Conservation (phyloP, 2,888 invertebrate species). For the Xestobium rufovillosum region DNA sequence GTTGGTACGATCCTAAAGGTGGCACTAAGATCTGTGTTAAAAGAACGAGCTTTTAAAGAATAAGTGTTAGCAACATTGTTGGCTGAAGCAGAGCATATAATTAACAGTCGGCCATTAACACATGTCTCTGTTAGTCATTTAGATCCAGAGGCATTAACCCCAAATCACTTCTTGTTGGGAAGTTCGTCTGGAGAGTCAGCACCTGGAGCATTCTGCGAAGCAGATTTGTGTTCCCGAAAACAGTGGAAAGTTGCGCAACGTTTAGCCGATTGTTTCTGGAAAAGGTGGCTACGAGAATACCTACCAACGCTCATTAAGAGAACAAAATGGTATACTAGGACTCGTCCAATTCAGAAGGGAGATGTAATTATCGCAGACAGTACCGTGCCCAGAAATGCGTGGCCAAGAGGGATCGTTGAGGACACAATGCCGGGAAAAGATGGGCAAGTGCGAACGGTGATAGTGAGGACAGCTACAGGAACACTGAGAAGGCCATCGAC, state of each 20-base stretch:
- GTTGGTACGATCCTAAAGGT: no score
- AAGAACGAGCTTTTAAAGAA: conserved; percentile 5
- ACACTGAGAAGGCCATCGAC: no score
- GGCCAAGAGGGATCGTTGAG: no score
- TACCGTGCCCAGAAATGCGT: no score
- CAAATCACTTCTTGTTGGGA: conserved; percentile 9
- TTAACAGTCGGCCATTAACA: conserved; percentile 12
- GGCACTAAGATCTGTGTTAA: conserved; percentile 2
- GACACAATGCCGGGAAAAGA: no score
- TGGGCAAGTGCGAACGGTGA: no score
- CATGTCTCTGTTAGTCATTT: conserved; percentile 6
- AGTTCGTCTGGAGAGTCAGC: no score
- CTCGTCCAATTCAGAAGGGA: no score
- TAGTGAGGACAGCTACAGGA: no score
- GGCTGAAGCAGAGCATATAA: conserved; percentile 9
- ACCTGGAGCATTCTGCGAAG: conserved; percentile 8
- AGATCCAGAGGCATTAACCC: conserved; percentile 9
- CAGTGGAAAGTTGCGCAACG: conserved; percentile 11
- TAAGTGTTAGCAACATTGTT: conserved; percentile 8
- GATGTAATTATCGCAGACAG: no score
- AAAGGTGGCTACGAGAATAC: conserved; percentile 11
- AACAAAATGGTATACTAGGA: conserved; percentile 9
- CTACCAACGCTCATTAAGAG: conserved; percentile 4
- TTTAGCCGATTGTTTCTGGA: conserved; percentile 9
- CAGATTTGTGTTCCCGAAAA: conserved; percentile 5